These are phyloP conservation scores for Dasysyrphus albostriatus DNA, from an alignment of 2,888 invertebrate species.

Conservation along the genomic window DNA sequence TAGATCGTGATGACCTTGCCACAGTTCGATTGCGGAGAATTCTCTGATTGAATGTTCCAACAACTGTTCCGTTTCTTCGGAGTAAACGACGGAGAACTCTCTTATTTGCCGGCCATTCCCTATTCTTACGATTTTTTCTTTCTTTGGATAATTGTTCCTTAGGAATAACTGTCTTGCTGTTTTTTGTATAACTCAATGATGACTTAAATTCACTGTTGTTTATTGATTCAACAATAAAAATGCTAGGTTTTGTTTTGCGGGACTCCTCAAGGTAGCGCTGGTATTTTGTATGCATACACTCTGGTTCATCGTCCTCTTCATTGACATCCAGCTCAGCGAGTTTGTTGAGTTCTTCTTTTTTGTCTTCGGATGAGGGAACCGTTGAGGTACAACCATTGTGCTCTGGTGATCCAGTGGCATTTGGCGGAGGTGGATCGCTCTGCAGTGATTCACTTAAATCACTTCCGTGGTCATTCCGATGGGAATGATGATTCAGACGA, in stretches of 20 bases:
- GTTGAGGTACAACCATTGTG: slow-evolving; percentile 58
- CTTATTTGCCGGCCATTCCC: slow-evolving; percentile 34
- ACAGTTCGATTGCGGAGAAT: slow-evolving; percentile 80
- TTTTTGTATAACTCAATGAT: background rate
- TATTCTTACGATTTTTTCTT: background rate
- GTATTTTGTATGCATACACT: slow-evolving; percentile 72
- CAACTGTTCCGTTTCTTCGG: slow-evolving; percentile 37
- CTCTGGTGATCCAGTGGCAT: background rate
- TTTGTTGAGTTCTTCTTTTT: slow-evolving; percentile 33
- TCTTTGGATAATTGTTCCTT: slow-evolving; percentile 17
- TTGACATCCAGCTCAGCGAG: background rate
- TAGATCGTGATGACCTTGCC: slow-evolving; percentile 62
- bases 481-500: slow-evolving; percentile 26
- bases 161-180: background rate
- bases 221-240: slow-evolving; percentile 80
- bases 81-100: slow-evolving; percentile 40
- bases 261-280: slow-evolving; percentile 79
- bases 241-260: slow-evolving; percentile 80
- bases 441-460: slow-evolving; percentile 58
- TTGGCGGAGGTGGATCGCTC: slow-evolving; percentile 34
- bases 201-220: slow-evolving; percentile 56
- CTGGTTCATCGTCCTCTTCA: background rate
- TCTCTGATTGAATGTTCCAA: slow-evolving; percentile 67
- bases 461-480: slow-evolving; percentile 37
- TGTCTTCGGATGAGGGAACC: slow-evolving; percentile 51